Conservation (phyloP, 2,113 vertebrate genomes). For the Lamprologus speciosus region DNA sequence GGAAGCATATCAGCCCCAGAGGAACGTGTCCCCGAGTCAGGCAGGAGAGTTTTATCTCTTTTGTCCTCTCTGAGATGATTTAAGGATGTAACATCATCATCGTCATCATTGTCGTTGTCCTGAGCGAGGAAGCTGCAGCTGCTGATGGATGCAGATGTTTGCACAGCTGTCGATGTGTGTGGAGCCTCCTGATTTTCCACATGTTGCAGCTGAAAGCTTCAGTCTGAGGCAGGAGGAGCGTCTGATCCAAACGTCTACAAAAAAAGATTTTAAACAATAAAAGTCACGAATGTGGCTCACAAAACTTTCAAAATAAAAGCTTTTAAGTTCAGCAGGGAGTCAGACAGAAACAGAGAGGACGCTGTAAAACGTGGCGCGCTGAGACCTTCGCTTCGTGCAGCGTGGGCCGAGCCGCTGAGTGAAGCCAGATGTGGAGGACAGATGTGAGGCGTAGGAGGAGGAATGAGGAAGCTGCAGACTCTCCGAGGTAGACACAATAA, state of each 20-base stretch:
- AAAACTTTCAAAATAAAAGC: background rate
- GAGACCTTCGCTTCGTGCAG: background rate
- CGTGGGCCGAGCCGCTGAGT: background rate
- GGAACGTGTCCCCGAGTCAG: background rate
- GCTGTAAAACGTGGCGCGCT: background rate
- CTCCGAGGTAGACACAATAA: background rate
- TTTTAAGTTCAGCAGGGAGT: background rate
- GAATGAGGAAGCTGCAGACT: background rate
- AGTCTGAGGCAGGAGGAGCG: background rate
- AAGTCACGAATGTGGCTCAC: background rate
- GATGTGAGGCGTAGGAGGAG: conserved; percentile 10
- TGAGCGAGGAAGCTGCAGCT: background rate
- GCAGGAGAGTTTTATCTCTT: background rate
- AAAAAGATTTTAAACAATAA: background rate
- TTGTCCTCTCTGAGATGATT: rapidly evolving
- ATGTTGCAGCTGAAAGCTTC: background rate
- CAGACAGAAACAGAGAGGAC: background rate
- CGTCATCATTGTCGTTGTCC: background rate
- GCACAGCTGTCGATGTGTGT: background rate
- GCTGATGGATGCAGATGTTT: background rate
- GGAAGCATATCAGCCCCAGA: rapidly evolving
- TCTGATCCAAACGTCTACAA: background rate
- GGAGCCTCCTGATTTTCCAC: background rate
- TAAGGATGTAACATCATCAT: background rate
- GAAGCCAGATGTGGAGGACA: conserved; percentile 43